Evolutionary conservation across 2,113 vertebrate genomes (phyloP), one percentile per base, ranked within the genome.

Genomic region (Peromyscus californicus): DNA sequence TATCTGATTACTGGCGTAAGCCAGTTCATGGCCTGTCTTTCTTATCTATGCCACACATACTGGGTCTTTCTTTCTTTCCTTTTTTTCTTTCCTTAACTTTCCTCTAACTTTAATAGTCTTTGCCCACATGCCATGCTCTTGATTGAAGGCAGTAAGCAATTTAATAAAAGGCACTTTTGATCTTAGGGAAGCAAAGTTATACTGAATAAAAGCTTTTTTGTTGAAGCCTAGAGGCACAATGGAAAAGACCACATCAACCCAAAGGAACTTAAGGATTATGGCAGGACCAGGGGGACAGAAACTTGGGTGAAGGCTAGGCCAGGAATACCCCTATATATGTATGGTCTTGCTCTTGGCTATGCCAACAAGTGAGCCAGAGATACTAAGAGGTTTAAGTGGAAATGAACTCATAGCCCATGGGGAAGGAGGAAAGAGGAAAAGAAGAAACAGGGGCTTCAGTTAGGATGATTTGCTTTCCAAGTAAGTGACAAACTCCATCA

Each of bases 271-370:
- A 65, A 24, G 13, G 21, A 4, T 0, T 16, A 26, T 15, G 22
- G 9, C 15, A 59, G 6, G 31, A 26, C 15, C 6, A 11, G 17
- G 29, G 42, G 21, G 4, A 48, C 29, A 90, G 36, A 91, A 87
- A 72, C n/a, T 65, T 88, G 7, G 4, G 4, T 39, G 63, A 24
- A 78, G 7, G 1, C 1, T 45, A 15, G 4, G 0, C 26, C 76
- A 16, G 24, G 0, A 7, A 45, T 17, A 51, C 0, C 1, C 0
- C 0, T 7, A 36, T 22, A 24, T 4, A 10, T 1, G 3, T 4
- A 5, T 1, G 5, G 42, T 9, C 3, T 42, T 79, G n/a, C 11
- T 76, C 59, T 70, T 84, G 80, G 31, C 7, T 82, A 89, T 72
- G 4, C 8, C 24, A 9, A 29, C 29, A 57, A 21, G 22, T 82